These are phyloP conservation scores for Planococcus citri DNA, from an alignment of 1,140 invertebrate genomes.

Conservation along the genomic window DNA sequence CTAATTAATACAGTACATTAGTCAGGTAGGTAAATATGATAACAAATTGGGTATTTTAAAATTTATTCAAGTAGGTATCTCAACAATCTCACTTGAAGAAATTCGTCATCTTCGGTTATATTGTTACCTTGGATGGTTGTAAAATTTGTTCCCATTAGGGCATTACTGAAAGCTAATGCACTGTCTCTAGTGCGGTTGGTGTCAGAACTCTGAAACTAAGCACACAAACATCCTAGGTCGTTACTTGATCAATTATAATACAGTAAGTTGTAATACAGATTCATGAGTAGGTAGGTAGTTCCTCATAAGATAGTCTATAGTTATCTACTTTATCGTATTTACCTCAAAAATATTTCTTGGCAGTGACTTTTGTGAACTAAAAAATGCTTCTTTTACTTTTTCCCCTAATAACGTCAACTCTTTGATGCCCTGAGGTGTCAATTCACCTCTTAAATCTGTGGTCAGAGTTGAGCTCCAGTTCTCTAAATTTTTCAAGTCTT, in stretches of 20 bases:
- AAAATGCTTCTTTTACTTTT: neutral
- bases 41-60: too few species aligned
- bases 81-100: neutral
- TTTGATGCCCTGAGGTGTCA: neutral
- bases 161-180: slow-evolving; percentile 24
- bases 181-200: slow-evolving; percentile 25
- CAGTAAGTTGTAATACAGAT: too few species aligned
- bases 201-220: slow-evolving; percentile 23
- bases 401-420: neutral
- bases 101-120: neutral
- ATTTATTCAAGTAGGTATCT: too few species aligned
- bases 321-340: too few species aligned
- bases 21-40: too few species aligned
- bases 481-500: neutral
- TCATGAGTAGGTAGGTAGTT: too few species aligned
- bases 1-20: too few species aligned
- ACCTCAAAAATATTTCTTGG: too few species aligned
- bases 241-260: too few species aligned
- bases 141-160: slow-evolving; percentile 17
- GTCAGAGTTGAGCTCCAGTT: neutral
- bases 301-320: too few species aligned
- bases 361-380: neutral
- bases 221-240: too few species aligned
- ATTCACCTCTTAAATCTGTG: neutral
- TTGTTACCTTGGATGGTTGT: neutral